phyloP scores from a whole-genome alignment of 35 echinoderm and acorn worm species.

The Strongylocentrotus purpuratus region DNA sequence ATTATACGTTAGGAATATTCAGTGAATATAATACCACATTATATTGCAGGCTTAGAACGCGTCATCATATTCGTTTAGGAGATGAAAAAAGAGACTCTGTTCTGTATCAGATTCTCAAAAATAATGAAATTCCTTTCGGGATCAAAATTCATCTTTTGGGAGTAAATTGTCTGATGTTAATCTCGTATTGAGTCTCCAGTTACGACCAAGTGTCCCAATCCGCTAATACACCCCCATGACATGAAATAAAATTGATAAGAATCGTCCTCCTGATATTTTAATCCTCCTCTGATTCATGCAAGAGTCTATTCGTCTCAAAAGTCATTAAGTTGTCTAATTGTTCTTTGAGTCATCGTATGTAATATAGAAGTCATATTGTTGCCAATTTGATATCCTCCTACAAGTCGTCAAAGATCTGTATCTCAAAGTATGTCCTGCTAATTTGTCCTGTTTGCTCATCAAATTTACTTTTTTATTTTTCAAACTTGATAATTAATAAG shows the following conservation, averaged over 20 bases:
- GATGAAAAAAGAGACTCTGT: background rate
- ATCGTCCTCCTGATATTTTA: background rate
- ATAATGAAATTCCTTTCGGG: background rate
- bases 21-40: background rate
- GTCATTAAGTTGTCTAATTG: constrained; percentile 18
- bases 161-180: background rate
- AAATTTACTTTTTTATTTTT: background rate
- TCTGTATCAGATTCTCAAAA: background rate
- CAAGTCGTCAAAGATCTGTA: background rate
- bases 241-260: background rate
- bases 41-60: background rate
- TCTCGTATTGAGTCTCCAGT: background rate
- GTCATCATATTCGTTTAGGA: background rate
- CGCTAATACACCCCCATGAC: background rate
- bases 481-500: background rate
- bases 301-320: background rate
- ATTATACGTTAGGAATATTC: background rate
- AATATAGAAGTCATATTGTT: background rate
- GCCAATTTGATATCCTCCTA: background rate
- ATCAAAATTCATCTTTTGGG: constrained; percentile 1
- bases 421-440: background rate
- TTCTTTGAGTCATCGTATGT: background rate
- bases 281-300: background rate
- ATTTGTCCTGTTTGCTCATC: background rate
- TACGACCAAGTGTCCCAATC: background rate